A percentile compares a stretch with the other conserved stretches of the same genome.
Evolutionary conservation across 2,113 vertebrate genomes (phyloP).

Genomic region (Lycocorax pyrrhopterus): DNA sequence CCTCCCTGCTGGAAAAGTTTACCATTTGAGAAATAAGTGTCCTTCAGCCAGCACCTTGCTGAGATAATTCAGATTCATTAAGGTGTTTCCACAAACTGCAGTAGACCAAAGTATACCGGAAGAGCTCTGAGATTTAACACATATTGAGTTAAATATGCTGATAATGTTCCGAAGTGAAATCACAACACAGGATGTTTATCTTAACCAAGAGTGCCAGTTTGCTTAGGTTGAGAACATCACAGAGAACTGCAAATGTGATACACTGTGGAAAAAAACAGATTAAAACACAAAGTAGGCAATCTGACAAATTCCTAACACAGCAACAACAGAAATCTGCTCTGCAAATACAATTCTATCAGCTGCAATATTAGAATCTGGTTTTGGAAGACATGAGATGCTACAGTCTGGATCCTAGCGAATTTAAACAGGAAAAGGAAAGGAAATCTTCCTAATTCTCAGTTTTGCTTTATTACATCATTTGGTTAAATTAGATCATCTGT

Average conservation of each 20-base stretch:
- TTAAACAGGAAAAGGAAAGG: neutral
- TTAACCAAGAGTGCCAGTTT: neutral
- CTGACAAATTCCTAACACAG: neutral
- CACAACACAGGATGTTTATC: neutral
- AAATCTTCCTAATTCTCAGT: neutral
- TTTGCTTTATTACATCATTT: neutral
- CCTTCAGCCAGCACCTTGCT: neutral
- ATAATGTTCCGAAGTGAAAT: neutral
- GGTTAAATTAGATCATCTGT: neutral
- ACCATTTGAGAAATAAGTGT: neutral
- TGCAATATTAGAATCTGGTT: neutral
- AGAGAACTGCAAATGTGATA: neutral
- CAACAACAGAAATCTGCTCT: neutral
- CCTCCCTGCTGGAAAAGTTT: neutral
- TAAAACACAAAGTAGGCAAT: neutral
- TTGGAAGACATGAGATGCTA: neutral
- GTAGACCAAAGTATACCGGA: neutral
- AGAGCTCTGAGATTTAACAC: neutral
- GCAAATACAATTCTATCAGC: neutral
- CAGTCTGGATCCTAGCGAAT: neutral
- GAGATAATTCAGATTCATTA: neutral
- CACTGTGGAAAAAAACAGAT: neutral
- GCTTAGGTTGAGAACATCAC: neutral
- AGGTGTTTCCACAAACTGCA: neutral
- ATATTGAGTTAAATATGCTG: neutral